Evolutionary conservation across 2,797 vertebrate species (phyloP).

Genomic region (Amniataba percoides): DNA sequence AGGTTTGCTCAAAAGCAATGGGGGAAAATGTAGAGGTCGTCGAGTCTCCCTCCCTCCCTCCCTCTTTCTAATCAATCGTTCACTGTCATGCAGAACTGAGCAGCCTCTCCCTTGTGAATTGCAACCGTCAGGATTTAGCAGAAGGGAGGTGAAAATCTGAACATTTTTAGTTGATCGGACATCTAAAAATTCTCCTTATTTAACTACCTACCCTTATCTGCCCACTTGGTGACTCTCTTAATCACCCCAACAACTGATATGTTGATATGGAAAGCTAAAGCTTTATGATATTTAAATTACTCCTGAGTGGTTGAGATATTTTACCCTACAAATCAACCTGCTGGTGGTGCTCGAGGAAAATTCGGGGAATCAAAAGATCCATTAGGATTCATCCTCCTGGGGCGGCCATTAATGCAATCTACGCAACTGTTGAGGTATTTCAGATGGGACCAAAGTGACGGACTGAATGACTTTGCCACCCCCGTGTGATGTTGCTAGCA

Average conservation of each 20-base stretch:
- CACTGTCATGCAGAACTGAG: neutral
- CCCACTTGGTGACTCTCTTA: neutral
- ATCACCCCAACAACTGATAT: no score
- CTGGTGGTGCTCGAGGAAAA: neutral
- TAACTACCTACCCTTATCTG: neutral
- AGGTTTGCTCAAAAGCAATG: neutral
- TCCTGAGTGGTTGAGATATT: no score
- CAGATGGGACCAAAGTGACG: neutral
- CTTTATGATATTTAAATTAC: no score
- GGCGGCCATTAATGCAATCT: neutral
- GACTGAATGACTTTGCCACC: neutral
- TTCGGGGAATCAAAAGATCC: neutral
- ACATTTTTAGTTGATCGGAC: neutral
- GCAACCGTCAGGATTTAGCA: neutral
- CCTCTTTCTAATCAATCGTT: neutral
- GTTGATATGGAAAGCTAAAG: no score
- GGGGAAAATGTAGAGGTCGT: neutral
- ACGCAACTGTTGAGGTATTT: neutral
- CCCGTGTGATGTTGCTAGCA: no score
- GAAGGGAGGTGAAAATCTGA: neutral
- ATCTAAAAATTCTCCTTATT: neutral
- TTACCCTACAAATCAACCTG: neutral
- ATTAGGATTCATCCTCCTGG: neutral
- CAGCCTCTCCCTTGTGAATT: neutral
- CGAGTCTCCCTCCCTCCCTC: neutral